phyloP scores from a whole-genome alignment of 2,797 vertebrate species.

The Scolopax bukidnonensis region DNA sequence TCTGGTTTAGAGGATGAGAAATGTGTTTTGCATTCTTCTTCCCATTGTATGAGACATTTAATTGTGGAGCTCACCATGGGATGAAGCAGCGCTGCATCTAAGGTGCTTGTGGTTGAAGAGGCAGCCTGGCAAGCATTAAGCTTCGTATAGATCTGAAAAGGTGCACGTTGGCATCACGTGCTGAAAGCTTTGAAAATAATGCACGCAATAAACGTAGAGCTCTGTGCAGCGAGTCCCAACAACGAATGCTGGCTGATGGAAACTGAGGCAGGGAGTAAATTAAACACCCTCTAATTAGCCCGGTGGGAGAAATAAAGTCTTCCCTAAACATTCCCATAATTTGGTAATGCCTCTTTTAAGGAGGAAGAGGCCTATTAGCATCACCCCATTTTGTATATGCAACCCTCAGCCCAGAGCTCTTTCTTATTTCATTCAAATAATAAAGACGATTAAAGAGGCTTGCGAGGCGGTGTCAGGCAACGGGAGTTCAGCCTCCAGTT shows the following conservation, averaged over 20 bases:
- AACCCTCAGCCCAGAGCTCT: constrained; percentile 53
- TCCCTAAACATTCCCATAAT: constrained; percentile 52
- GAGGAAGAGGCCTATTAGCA: constrained; percentile 47
- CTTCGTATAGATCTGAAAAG: background rate
- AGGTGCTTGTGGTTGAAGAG: background rate
- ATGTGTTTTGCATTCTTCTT: constrained; percentile 29
- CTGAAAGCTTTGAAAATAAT: constrained; percentile 40
- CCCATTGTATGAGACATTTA: background rate
- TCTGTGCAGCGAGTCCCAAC: background rate
- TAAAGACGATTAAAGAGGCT: constrained; percentile 38
- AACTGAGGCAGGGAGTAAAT: constrained; percentile 47
- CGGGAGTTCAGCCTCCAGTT: constrained; percentile 53
- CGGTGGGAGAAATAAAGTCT: constrained; percentile 37
- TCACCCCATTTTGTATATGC: constrained; percentile 3
- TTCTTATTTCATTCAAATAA: constrained; percentile 53
- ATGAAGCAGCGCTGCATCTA: background rate
- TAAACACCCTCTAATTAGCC: constrained; percentile 43
- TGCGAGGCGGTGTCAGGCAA: constrained; percentile 19
- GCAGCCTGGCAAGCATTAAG: background rate
- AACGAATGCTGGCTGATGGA: constrained; percentile 3
- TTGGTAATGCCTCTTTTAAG: constrained; percentile 50
- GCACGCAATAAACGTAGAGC: background rate
- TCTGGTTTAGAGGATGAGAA: constrained; percentile 34
- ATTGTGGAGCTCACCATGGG: constrained; percentile 37
- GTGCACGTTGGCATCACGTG: constrained; percentile 46